Conservation (phyloP, 2,888 invertebrate species). For the Hydropsyche betteni region DNA sequence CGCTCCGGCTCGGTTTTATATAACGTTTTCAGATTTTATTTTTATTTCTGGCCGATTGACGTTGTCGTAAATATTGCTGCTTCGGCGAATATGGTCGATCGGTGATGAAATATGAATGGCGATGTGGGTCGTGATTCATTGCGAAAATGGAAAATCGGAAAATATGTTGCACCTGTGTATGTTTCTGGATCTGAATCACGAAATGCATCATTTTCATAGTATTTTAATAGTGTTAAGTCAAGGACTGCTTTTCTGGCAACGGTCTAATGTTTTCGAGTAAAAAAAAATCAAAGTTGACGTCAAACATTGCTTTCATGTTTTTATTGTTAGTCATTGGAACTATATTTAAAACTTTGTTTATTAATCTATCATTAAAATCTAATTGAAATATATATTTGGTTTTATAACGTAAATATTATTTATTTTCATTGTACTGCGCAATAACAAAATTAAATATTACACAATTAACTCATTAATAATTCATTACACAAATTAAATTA, state of each 20-base stretch:
- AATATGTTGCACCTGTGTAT: no score
- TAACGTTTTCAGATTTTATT: neutral
- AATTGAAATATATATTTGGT: no score
- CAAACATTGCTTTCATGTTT: conserved; percentile 2
- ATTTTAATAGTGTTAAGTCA: neutral
- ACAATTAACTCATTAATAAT: no score
- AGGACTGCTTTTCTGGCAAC: conserved; percentile 19
- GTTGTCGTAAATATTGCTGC: neutral
- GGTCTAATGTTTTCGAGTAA: neutral
- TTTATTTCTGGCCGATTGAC: neutral
- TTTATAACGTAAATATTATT: no score
- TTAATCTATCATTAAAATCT: no score
- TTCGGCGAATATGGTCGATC: neutral
- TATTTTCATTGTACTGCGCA: no score
- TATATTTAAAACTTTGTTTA: no score
- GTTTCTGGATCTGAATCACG: no score
- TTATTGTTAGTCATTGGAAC: neutral
- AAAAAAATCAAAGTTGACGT: conserved; percentile 10
- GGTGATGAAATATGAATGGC: conserved; percentile 6
- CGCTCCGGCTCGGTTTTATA: no score
- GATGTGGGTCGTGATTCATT: neutral
- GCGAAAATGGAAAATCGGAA: neutral
- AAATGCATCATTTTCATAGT: no score
- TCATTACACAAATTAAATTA: no score
- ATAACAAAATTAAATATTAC: no score